Evolutionary conservation across 2,113 vertebrate species (phyloP).

Genomic region (Rostratula benghalensis): DNA sequence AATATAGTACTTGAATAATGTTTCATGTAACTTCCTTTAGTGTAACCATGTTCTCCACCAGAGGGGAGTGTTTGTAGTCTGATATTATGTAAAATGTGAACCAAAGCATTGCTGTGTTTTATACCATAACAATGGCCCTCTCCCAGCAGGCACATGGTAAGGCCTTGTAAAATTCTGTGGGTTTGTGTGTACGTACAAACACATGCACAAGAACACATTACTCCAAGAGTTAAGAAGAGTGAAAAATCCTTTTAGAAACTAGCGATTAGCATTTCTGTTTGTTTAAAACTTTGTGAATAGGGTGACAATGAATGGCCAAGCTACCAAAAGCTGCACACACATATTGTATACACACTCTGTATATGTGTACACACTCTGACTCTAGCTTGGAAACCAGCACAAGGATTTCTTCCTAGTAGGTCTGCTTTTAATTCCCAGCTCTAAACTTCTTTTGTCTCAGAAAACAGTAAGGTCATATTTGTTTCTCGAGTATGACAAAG

Average conservation of each 20-base stretch:
- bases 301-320: not conserved
- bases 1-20: not conserved
- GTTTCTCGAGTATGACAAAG: not conserved
- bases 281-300: not conserved
- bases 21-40: not conserved
- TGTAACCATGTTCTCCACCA: not conserved
- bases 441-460: not conserved
- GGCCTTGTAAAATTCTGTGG: not conserved
- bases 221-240: not conserved
- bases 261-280: not conserved
- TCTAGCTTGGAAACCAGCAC: not conserved
- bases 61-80: constrained; percentile 2
- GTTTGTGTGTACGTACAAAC: not conserved
- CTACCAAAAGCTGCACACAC: not conserved
- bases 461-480: not conserved
- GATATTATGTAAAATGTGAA: not conserved
- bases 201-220: not conserved
- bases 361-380: not conserved
- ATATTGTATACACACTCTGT: not conserved
- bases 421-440: not conserved
- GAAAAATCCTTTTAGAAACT: not conserved
- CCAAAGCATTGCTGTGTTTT: not conserved
- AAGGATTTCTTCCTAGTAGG: not conserved
- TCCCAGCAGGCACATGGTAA: not conserved
- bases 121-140: not conserved